A percentile compares a stretch with the other conserved stretches of the same genome.
These are phyloP conservation scores for Augiades crinisus DNA, from an alignment of 2,888 invertebrate species.

Conservation along the genomic window DNA sequence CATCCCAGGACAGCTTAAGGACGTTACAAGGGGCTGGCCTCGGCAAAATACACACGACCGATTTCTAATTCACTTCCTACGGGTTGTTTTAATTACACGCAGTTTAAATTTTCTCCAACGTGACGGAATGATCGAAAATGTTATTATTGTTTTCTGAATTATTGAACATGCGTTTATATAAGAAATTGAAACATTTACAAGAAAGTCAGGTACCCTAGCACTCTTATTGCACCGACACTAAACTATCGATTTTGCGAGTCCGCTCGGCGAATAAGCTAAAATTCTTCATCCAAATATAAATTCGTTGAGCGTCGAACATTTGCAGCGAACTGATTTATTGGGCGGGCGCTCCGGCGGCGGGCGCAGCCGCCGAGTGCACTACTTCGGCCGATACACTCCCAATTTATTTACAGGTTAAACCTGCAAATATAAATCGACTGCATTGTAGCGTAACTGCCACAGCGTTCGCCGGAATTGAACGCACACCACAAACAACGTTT, in stretches of 20 bases:
- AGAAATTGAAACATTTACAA: too few relatives aligned
- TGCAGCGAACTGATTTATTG: constrained; percentile 1
- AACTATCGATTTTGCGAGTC: background rate
- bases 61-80: too few relatives aligned
- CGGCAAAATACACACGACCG: too few relatives aligned
- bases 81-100: too few relatives aligned
- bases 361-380: background rate
- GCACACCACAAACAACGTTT: background rate
- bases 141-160: too few relatives aligned
- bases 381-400: background rate
- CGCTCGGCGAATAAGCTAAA: background rate
- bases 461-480: background rate
- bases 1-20: too few relatives aligned
- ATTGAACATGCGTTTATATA: too few relatives aligned
- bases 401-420: background rate
- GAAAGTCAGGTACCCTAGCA: too few relatives aligned
- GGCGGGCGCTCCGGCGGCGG: background rate
- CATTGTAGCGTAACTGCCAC: background rate
- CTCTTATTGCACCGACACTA: too few relatives aligned
- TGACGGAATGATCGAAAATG: too few relatives aligned
- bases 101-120: too few relatives aligned
- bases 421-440: constrained; percentile 1
- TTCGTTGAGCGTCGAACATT: constrained; percentile 6
- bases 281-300: constrained; percentile 29
- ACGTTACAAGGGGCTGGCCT: background rate